A percentile compares a stretch with the other conserved stretches of the same genome.
Evolutionary conservation across 2,797 vertebrate species (phyloP).

Genomic region (Mionectes olivaceus): DNA sequence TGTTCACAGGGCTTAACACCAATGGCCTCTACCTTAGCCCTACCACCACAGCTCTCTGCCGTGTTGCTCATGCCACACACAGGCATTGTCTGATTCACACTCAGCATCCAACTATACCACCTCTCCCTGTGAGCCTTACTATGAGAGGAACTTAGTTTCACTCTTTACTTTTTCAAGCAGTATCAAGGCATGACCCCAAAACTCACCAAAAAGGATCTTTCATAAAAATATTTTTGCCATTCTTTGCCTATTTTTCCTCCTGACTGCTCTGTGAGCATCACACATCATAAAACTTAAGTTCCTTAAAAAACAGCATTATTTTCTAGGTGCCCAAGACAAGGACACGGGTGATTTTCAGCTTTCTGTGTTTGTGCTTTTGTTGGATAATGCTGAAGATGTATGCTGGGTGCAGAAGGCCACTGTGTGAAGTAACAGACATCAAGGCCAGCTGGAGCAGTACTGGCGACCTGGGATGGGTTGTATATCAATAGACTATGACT

Average conservation of each 20-base stretch:
- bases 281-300: not conserved
- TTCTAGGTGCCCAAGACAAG: not conserved
- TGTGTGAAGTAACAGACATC: not conserved
- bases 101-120: rapidly evolving
- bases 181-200: not conserved
- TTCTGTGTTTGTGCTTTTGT: not conserved
- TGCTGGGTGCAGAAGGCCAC: not conserved
- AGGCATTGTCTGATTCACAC: rapidly evolving
- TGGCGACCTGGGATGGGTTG: not conserved
- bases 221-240: not conserved
- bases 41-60: not conserved
- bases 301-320: not conserved
- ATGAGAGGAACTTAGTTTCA: not conserved
- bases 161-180: not conserved
- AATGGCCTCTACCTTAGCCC: not conserved
- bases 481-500: not conserved
- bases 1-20: not conserved
- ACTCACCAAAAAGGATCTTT: not conserved
- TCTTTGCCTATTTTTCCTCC: not conserved
- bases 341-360: not conserved
- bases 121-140: not conserved
- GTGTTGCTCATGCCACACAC: not conserved
- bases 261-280: not conserved
- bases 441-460: not conserved
- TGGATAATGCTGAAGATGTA: not conserved